These are phyloP conservation scores for Macaria notata DNA, from an alignment of 2,888 invertebrate species.

Conservation along the genomic window DNA sequence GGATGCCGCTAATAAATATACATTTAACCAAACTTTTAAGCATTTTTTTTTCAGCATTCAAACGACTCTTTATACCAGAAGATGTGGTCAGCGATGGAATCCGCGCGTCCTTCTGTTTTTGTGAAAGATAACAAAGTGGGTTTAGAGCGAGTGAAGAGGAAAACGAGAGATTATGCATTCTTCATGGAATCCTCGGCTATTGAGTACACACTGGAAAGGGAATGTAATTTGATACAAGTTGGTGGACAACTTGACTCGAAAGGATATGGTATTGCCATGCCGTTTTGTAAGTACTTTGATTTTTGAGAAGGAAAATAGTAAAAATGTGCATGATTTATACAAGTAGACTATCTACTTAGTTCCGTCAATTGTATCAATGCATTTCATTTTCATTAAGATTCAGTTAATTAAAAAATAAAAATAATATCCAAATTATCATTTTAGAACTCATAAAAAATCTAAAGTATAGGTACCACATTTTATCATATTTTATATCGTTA, in stretches of 20 bases:
- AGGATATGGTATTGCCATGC: constrained; percentile 96
- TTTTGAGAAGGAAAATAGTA: neutral
- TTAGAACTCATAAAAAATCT: too few relatives aligned
- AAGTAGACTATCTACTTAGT: too few relatives aligned
- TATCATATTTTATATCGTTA: too few relatives aligned
- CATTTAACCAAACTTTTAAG: too few relatives aligned
- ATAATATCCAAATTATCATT: too few relatives aligned
- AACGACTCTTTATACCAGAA: constrained; percentile 94
- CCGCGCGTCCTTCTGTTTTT: constrained; percentile 91
- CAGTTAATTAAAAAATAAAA: too few relatives aligned
- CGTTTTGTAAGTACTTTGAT: constrained; percentile 86
- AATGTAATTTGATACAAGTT: constrained; percentile 92
- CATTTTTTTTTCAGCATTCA: constrained; percentile 84
- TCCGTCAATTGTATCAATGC: too few relatives aligned
- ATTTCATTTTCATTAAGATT: too few relatives aligned
- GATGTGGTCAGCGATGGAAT: constrained; percentile 97
- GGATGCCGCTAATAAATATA: too few relatives aligned
- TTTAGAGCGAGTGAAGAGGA: constrained; percentile 91
- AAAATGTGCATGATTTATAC: neutral
- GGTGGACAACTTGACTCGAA: constrained; percentile 91
- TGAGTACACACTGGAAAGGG: constrained; percentile 93
- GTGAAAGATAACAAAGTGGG: constrained; percentile 92
- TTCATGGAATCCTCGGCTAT: constrained; percentile 98
- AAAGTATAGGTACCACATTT: too few relatives aligned
- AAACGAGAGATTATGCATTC: constrained; percentile 91